These are phyloP conservation scores for Theristicus caerulescens DNA, from an alignment of 2,113 vertebrate species.

Conservation along the genomic window DNA sequence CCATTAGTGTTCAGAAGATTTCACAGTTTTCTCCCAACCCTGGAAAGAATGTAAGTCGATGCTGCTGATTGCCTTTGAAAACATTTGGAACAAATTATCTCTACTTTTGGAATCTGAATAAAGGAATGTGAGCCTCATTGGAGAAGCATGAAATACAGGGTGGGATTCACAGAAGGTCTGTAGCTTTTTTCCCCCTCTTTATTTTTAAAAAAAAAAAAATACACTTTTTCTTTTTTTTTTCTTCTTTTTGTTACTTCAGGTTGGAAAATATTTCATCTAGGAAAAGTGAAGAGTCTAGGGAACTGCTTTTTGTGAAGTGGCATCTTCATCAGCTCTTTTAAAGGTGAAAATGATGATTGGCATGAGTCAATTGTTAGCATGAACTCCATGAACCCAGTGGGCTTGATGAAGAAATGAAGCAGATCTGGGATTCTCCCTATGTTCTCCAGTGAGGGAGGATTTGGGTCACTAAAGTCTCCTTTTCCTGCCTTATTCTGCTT, in stretches of 20 bases:
- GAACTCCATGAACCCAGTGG: neutral
- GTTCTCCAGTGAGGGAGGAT: neutral
- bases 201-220: neutral
- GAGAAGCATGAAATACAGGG: conserved; percentile 80
- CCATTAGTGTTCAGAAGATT: conserved; percentile 70
- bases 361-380: neutral
- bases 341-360: neutral
- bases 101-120: conserved; percentile 80
- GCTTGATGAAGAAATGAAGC: neutral
- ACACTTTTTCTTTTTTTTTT: neutral
- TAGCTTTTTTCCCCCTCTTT: neutral
- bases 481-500: neutral
- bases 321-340: neutral
- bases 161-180: conserved; percentile 72
- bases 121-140: conserved; percentile 77
- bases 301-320: neutral
- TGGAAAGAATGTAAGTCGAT: conserved; percentile 79
- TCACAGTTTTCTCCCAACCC: conserved; percentile 74
- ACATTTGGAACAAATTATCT: conserved; percentile 87
- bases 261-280: conserved; percentile 52
- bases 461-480: neutral
- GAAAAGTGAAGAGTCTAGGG: conserved; percentile 10
- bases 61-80: conserved; percentile 76
- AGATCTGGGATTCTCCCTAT: neutral
- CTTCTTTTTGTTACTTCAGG: conserved; percentile 30